These are phyloP conservation scores for Mola mola DNA, from an alignment of 2,113 vertebrate genomes.

Conservation along the genomic window DNA sequence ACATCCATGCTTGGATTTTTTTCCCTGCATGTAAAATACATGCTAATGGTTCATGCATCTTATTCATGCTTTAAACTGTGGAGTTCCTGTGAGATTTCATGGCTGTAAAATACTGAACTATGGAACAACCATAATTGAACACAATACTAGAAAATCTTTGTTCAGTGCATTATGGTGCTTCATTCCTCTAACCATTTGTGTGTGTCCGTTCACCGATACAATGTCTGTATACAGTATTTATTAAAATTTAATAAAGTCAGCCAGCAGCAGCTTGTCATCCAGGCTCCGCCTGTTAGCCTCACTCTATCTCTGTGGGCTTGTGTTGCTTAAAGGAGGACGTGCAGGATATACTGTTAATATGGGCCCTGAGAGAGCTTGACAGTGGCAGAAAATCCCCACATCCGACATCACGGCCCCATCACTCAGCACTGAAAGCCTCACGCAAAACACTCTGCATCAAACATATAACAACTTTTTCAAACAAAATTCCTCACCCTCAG, in stretches of 20 bases:
- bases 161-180: neutral
- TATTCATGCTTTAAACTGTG: slow-evolving; percentile 36
- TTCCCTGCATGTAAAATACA: slow-evolving; percentile 22
- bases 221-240: no score
- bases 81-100: slow-evolving; percentile 11
- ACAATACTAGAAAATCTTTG: neutral
- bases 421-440: neutral
- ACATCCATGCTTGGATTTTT: slow-evolving; percentile 49
- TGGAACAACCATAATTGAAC: slow-evolving; percentile 3
- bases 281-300: neutral
- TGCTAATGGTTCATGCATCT: slow-evolving; percentile 22
- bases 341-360: neutral
- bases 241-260: neutral
- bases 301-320: neutral
- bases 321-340: neutral
- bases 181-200: no score
- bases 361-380: neutral
- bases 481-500: neutral
- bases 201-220: neutral
- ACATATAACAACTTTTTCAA: neutral
- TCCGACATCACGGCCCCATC: neutral
- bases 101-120: slow-evolving; percentile 23
- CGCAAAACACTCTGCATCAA: slow-evolving; percentile 1
- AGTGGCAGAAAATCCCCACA: neutral
- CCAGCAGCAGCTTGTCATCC: neutral